Conservation (phyloP, 2,888 invertebrate species). For the Cosmorhoe ocellata region DNA sequence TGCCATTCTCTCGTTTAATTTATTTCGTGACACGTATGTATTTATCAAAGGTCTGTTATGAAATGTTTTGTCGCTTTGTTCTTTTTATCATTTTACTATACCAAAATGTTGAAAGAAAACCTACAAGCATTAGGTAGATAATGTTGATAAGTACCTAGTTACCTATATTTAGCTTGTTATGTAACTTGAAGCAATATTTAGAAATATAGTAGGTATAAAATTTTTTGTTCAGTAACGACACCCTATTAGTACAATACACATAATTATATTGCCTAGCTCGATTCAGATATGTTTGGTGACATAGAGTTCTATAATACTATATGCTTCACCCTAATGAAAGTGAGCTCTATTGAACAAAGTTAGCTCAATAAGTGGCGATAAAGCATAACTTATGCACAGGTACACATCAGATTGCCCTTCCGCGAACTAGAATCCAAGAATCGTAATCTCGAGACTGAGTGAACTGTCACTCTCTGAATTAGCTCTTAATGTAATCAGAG, state of each 20-base stretch:
- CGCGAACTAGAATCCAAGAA: conserved; percentile 15
- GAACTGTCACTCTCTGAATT: neutral
- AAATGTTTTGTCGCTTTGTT: conserved; percentile 11
- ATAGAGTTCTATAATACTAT: neutral
- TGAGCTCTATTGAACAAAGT: conserved; percentile 16
- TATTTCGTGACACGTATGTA: conserved; percentile 32
- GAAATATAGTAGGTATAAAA: too few species aligned
- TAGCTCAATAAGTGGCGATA: conserved; percentile 34
- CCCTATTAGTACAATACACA: too few species aligned
- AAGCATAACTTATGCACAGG: conserved; percentile 28
- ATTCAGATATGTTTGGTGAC: neutral
- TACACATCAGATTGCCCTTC: conserved; percentile 13
- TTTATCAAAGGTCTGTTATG: conserved; percentile 17
- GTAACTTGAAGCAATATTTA: too few species aligned
- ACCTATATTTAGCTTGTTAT: too few species aligned
- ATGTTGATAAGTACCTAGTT: too few species aligned
- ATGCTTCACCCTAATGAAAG: neutral
- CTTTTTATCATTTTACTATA: neutral
- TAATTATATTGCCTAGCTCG: too few species aligned
- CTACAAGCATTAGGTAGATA: too few species aligned
- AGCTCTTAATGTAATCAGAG: neutral
- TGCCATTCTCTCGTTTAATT: conserved; percentile 40
- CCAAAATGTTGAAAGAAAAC: neutral
- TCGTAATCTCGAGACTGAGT: conserved; percentile 35
- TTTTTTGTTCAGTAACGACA: too few species aligned